Percentiles rank a stretch among this genome's conserved stretches.
Evolutionary conservation across 2,888 invertebrate genomes (phyloP).

Genomic region (Cephalotes varians): DNA sequence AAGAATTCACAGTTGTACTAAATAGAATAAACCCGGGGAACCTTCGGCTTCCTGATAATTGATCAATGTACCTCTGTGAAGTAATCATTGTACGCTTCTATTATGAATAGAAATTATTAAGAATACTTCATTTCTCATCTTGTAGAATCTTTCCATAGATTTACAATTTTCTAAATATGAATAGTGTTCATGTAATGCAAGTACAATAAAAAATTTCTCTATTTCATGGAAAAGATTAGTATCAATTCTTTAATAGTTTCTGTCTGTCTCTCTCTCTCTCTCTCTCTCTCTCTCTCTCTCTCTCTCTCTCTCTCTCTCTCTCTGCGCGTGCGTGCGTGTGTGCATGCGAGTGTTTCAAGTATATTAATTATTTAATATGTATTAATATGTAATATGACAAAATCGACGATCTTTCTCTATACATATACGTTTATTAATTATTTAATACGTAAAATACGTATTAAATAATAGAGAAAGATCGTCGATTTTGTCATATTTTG

Average conservation of each 20-base stretch:
- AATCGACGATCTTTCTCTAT: too few species aligned
- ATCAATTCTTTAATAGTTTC: neutral
- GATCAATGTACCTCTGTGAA: neutral
- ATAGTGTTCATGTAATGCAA: neutral
- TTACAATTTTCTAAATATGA: neutral
- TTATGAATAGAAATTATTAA: conserved; percentile 11
- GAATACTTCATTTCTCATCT: neutral
- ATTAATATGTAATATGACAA: too few species aligned
- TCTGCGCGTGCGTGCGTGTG: too few species aligned
- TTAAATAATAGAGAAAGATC: too few species aligned
- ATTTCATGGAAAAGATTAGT: neutral
- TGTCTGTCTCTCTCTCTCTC: too few species aligned
- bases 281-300: too few species aligned
- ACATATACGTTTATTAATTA: too few species aligned
- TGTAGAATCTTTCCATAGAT: too few species aligned
- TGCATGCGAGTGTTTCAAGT: too few species aligned
- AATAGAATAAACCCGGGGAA: conserved; percentile 38
- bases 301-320: too few species aligned
- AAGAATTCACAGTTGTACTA: conserved; percentile 29
- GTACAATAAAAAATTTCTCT: neutral
- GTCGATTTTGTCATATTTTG: too few species aligned
- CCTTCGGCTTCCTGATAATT: conserved; percentile 36
- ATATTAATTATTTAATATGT: conserved; percentile 9
- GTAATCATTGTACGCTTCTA: neutral
- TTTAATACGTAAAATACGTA: too few species aligned